Percentiles rank a stretch among this genome's conserved stretches.
These are phyloP conservation scores for Dinothrombium tinctorium DNA, from an alignment of 1,140 invertebrate genomes.

Conservation along the genomic window DNA sequence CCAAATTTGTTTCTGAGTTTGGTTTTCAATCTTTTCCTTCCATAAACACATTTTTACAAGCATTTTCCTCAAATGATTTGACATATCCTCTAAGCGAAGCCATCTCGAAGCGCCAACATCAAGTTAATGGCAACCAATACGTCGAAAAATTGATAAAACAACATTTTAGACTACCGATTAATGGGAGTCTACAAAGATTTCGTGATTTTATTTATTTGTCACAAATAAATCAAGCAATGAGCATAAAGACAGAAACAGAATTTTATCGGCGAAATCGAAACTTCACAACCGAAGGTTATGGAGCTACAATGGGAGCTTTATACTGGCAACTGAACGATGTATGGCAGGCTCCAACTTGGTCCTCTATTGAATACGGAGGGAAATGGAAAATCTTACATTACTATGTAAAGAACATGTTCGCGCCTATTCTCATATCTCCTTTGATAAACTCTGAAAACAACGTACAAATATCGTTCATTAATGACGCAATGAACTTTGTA, in stretches of 20 bases:
- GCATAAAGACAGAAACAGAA: constrained; percentile 65
- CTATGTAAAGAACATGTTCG: constrained; percentile 60
- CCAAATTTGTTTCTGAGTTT: constrained; percentile 81
- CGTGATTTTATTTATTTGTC: constrained; percentile 15
- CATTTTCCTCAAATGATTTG: constrained; percentile 32
- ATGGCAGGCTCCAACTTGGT: constrained; percentile 92
- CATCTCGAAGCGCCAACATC: constrained; percentile 55
- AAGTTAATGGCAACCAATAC: constrained; percentile 23
- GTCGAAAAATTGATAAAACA: not conserved
- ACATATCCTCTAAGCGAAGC: constrained; percentile 28
- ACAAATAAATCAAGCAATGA: constrained; percentile 59
- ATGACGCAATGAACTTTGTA: no score
- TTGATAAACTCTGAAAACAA: no score
- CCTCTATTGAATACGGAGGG: constrained; percentile 58
- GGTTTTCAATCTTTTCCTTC: constrained; percentile 73
- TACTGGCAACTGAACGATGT: constrained; percentile 99
- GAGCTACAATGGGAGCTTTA: constrained; percentile 67
- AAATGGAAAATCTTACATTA: constrained; percentile 83
- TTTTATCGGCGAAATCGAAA: constrained; percentile 42
- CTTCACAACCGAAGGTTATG: constrained; percentile 36
- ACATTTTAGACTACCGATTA: constrained; percentile 7
- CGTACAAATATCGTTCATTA: no score
- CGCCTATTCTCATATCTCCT: no score
- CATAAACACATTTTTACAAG: constrained; percentile 31
- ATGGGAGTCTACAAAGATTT: constrained; percentile 12